Evolutionary conservation across 2,888 invertebrate species (phyloP).

Genomic region (Scaptomyza tumidula): DNA sequence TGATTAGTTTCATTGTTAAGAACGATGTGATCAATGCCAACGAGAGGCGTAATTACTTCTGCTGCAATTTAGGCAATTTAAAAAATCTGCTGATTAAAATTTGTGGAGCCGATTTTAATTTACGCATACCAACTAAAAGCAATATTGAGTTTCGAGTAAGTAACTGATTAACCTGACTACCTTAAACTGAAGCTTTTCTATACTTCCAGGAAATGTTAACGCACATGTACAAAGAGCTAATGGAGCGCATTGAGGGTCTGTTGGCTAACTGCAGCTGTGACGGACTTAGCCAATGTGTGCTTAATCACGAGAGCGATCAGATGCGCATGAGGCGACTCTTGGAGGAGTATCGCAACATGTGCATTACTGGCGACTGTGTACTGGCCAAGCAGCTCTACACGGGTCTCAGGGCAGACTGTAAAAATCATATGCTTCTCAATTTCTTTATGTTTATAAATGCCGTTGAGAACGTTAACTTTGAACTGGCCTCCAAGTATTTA

Average conservation of each 20-base stretch:
- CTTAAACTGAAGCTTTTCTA: not conserved
- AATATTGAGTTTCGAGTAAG: constrained; percentile 74
- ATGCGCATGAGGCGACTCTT: constrained; percentile 26
- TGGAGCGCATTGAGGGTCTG: constrained; percentile 46
- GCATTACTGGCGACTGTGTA: constrained; percentile 39
- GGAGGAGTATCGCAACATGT: constrained; percentile 49
- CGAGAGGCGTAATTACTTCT: constrained; percentile 62
- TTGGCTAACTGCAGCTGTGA: constrained; percentile 45
- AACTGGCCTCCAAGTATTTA: constrained; percentile 49
- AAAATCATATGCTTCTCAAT: constrained; percentile 46
- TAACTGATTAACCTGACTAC: not conserved
- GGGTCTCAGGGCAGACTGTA: constrained; percentile 32
- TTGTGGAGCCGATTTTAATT: constrained; percentile 73
- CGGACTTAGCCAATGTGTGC: constrained; percentile 14
- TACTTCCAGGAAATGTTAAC: constrained; percentile 62
- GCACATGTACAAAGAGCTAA: constrained; percentile 64
- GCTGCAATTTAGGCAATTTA: constrained; percentile 69
- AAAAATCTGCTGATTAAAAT: constrained; percentile 67
- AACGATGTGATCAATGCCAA: constrained; percentile 27
- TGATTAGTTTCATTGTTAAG: constrained; percentile 49
- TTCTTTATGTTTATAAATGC: constrained; percentile 66
- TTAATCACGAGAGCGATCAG: constrained; percentile 20
- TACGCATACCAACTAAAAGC: constrained; percentile 67
- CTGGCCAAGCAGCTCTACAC: constrained; percentile 54
- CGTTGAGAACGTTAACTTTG: constrained; percentile 65